Evolutionary conservation across 2,797 vertebrate genomes (phyloP), one percentile per base, ranked within the genome.

Genomic region (Poecilia wingei): DNA sequence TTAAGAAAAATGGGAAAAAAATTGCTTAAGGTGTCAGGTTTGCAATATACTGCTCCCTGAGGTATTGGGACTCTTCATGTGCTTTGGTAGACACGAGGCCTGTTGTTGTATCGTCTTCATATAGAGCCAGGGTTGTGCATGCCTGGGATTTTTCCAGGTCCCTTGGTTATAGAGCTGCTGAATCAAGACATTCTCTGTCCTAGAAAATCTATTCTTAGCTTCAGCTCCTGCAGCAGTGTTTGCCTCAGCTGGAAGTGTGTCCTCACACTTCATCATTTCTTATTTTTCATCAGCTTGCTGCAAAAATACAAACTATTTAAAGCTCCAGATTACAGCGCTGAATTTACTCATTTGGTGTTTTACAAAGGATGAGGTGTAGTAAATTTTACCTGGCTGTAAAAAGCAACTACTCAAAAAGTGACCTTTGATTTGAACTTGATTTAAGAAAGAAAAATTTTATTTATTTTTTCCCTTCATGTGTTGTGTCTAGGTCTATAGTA

Each of bases 401-500:
- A 18, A 51, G 20, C 8, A n/a, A n/a, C 36, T 12, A 13, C 25
- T 33, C 43, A 43, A 59, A 78, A 7, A 12, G 28, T 51, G 79
- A 8, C 59, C 12, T 46, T 75, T 20, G 20, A 39, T 70, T 22
- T 66, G 31, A 14, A n/a, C 18, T 49, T 57, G 57, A 46, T 36
- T 41, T 36, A 68, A 81, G 36, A 36, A 68, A 49, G 36, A 81
- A 13, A 64, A 46, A 0, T 75, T n/a, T 0, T 61, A 16, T n/a
- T n/a, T 73, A 0, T 49, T 53, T 68, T 1, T 14, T n/a, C 80
- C n/a, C 3, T 76, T 4, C 75, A 72, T 5, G 31, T 76, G 39
- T 85, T 46, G 45, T 66, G 73, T 81, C 77, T 86, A 99, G 98
- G 86, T 98, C 96, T 1, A 91, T 99, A 2, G 96, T 98, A 47